Conservation (phyloP, 2,797 vertebrate genomes). For the Triplophysa bombifrons region DNA sequence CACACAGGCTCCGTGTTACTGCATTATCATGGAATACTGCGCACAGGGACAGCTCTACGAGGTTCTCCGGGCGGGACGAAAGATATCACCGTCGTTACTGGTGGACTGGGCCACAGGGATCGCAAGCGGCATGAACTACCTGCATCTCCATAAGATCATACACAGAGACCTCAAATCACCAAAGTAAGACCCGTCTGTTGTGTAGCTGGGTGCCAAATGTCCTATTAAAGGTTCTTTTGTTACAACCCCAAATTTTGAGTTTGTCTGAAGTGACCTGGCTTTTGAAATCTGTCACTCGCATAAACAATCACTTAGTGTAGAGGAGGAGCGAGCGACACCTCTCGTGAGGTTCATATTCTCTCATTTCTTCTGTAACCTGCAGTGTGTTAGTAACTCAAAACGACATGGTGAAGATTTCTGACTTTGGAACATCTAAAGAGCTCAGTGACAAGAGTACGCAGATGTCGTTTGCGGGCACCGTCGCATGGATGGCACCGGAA, state of each 20-base stretch:
- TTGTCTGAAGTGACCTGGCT: too few species aligned
- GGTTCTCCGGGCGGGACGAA: conserved; percentile 91
- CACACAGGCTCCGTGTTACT: conserved; percentile 97
- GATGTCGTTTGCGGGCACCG: conserved; percentile 98
- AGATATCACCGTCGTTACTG: conserved; percentile 89
- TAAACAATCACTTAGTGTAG: too few species aligned
- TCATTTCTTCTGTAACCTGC: conserved; percentile 16
- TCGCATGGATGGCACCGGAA: conserved; percentile 99
- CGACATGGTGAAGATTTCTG: conserved; percentile 96
- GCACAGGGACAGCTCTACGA: conserved; percentile 98
- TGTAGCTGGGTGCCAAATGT: too few species aligned
- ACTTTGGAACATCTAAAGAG: conserved; percentile 98
- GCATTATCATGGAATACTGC: conserved; percentile 99
- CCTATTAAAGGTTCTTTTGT: too few species aligned
- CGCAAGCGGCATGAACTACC: conserved; percentile 98
- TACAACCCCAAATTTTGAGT: too few species aligned
- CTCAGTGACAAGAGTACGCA: conserved; percentile 98
- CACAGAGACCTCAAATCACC: conserved; percentile 99
- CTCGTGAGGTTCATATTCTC: background rate
- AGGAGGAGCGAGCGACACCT: too few species aligned
- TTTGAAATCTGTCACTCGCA: too few species aligned
- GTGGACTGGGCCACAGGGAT: conserved; percentile 98
- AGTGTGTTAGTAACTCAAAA: conserved; percentile 97
- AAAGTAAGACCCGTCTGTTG: conserved; percentile 83
- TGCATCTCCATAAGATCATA: conserved; percentile 99